Percentiles rank a stretch among this genome's conserved stretches.
phyloP scores from a whole-genome alignment of 1,140 invertebrate genomes.

The Lasioglossum albipes region DNA sequence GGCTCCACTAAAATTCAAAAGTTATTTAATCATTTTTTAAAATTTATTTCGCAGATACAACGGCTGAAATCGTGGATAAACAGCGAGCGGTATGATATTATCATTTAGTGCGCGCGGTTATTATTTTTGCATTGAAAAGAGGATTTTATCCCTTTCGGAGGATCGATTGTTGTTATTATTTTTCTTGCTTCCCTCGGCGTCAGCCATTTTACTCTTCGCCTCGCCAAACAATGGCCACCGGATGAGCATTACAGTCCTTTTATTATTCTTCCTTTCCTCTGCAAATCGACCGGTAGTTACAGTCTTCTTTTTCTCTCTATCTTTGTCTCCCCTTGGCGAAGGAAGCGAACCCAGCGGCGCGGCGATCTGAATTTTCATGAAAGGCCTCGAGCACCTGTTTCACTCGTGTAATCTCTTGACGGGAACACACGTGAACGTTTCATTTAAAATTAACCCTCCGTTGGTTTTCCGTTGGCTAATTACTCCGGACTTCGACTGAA shows the following conservation, averaged over 20 bases:
- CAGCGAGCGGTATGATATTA: too few species aligned
- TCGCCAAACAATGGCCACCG: neutral
- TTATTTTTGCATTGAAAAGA: conserved; percentile 12
- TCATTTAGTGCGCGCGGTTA: too few species aligned
- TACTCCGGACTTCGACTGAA: neutral
- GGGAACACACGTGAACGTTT: too few species aligned
- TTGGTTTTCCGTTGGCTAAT: neutral
- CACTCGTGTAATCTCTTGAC: neutral
- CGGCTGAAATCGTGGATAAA: too few species aligned
- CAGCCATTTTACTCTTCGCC: neutral
- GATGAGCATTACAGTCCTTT: neutral
- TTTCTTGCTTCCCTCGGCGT: neutral
- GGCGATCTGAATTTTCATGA: neutral
- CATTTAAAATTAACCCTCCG: neutral
- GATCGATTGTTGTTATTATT: neutral
- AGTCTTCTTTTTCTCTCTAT: neutral
- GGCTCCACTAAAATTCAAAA: neutral
- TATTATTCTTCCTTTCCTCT: neutral
- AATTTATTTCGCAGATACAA: too few species aligned
- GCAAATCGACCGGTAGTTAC: neutral
- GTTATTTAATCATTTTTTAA: too few species aligned
- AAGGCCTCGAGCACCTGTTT: neutral
- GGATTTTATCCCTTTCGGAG: neutral
- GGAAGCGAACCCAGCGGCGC: neutral
- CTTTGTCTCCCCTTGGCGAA: neutral